These are phyloP conservation scores for Synanceia verrucosa DNA, from an alignment of 2,797 vertebrate genomes.

Conservation along the genomic window DNA sequence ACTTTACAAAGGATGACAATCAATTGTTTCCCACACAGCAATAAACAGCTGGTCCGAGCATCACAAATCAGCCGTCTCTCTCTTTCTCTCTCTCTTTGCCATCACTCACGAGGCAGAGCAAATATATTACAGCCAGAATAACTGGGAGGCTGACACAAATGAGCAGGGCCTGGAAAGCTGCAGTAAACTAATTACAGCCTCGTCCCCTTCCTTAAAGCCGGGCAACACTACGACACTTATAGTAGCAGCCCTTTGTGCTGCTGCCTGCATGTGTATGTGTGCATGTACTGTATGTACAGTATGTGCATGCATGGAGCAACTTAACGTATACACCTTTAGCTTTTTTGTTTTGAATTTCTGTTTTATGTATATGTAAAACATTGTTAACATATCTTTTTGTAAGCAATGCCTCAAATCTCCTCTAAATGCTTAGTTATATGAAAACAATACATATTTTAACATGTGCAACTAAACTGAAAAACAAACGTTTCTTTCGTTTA, in stretches of 20 bases:
- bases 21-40: too few relatives aligned
- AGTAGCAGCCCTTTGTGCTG: conserved; percentile 14
- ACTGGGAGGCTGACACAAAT: conserved; percentile 82
- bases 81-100: conserved; percentile 25
- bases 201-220: conserved; percentile 67
- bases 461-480: background rate
- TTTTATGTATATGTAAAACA: too few relatives aligned
- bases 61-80: conserved; percentile 70
- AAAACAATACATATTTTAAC: too few relatives aligned
- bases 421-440: too few relatives aligned
- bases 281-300: background rate
- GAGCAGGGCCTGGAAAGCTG: conserved; percentile 76
- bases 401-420: background rate
- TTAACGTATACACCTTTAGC: conserved; percentile 17
- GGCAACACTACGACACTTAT: conserved; percentile 62
- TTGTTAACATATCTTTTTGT: background rate
- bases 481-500: background rate
- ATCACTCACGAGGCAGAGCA: conserved; percentile 69
- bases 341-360: too few relatives aligned
- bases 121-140: conserved; percentile 81
- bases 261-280: background rate
- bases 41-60: conserved; percentile 57
- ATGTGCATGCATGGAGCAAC: background rate
- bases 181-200: conserved; percentile 80
- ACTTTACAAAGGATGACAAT: too few relatives aligned